A percentile compares a stretch with the other conserved stretches of the same genome.
phyloP scores from a whole-genome alignment of 2,113 vertebrate species.

The Fregetta grallaria region DNA sequence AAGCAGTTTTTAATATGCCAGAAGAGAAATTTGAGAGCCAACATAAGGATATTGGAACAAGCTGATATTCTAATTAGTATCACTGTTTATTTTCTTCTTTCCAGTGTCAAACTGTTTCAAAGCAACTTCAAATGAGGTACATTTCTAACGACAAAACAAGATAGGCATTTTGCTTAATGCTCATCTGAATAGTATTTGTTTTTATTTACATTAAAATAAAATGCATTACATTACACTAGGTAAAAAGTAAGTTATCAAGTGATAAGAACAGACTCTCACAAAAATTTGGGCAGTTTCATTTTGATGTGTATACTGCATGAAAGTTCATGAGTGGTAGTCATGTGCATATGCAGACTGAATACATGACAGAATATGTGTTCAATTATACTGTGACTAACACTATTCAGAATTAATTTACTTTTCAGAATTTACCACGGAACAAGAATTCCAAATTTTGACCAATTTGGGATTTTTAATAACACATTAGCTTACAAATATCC shows the following conservation, averaged over 20 bases:
- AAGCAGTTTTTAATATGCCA: not conserved
- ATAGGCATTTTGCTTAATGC: not conserved
- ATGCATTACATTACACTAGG: not conserved
- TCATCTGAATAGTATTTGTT: not conserved
- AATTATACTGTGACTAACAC: not conserved
- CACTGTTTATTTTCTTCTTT: slow-evolving; percentile 11
- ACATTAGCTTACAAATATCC: not conserved
- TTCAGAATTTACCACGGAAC: not conserved
- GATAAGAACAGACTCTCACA: not conserved
- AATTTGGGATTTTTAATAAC: not conserved
- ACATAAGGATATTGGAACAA: not conserved
- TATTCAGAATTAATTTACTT: not conserved
- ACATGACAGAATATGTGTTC: not conserved
- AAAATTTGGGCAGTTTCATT: not conserved
- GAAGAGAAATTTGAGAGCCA: not conserved
- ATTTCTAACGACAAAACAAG: not conserved
- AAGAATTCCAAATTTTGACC: not conserved
- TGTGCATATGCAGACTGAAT: not conserved
- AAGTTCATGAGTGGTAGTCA: not conserved
- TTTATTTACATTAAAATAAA: not conserved
- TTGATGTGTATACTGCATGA: not conserved
- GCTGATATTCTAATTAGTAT: not conserved
- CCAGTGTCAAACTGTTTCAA: not conserved
- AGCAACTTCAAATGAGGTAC: not conserved
- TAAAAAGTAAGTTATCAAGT: not conserved